Percentiles rank a stretch among this genome's conserved stretches.
Evolutionary conservation across 2,888 invertebrate species (phyloP).

Genomic region (Tupiocoris notatus): DNA sequence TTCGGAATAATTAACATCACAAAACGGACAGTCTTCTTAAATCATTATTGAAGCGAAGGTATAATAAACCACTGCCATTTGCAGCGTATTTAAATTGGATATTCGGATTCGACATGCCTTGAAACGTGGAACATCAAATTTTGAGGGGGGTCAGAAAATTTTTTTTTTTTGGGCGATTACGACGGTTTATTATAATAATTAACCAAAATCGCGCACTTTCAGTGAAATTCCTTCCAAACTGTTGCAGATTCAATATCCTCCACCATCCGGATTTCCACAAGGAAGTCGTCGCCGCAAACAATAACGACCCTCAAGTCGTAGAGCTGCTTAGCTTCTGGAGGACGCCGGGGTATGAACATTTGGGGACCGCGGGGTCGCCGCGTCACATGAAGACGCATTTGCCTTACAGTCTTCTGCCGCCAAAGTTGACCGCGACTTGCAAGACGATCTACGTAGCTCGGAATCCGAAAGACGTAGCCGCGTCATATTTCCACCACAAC

Average conservation of each 20-base stretch:
- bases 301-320: constrained; percentile 39
- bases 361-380: constrained; percentile 41
- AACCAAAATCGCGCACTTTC: no score
- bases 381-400: constrained; percentile 62
- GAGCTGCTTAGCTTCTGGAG: constrained; percentile 42
- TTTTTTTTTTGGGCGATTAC: no score
- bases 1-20: no score
- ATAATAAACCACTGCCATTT: no score
- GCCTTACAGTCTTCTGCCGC: constrained; percentile 71
- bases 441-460: constrained; percentile 78
- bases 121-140: no score
- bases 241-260: constrained; percentile 63
- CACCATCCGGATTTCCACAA: constrained; percentile 46
- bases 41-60: no score
- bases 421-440: constrained; percentile 58
- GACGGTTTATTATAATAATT: no score
- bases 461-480: constrained; percentile 81
- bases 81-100: no score
- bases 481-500: constrained; percentile 80
- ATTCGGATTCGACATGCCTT: no score
- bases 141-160: no score
- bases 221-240: no score
- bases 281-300: constrained; percentile 44
- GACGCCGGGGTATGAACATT: constrained; percentile 44
- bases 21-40: no score